phyloP scores from a whole-genome alignment of 2,888 invertebrate genomes.

The Yponomeuta sedellus region DNA sequence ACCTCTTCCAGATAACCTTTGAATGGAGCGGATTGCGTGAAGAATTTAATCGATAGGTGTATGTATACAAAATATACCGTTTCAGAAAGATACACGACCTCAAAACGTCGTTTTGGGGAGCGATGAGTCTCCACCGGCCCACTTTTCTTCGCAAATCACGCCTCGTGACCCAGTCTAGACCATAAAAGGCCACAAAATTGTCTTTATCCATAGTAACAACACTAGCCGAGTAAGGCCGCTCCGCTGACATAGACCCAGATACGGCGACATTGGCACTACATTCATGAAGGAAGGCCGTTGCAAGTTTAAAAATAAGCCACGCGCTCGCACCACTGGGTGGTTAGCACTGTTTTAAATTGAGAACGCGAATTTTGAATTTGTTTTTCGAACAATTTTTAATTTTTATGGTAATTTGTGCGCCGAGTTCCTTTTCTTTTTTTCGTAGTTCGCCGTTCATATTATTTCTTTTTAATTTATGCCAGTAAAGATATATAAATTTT shows the following conservation, averaged over 20 bases:
- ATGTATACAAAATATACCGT: background rate
- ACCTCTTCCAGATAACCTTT: too few relatives aligned
- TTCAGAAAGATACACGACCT: background rate
- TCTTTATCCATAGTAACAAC: slow-evolving; percentile 22
- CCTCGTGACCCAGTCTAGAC: slow-evolving; percentile 25
- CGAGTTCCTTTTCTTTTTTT: background rate
- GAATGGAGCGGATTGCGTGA: too few relatives aligned
- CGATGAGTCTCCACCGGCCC: background rate
- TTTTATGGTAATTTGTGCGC: background rate
- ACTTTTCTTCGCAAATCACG: slow-evolving; percentile 4
- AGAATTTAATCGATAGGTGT: too few relatives aligned
- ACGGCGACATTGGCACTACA: slow-evolving; percentile 74
- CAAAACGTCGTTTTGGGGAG: slow-evolving; percentile 1
- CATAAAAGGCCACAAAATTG: slow-evolving; percentile 32
- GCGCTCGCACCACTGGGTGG: slow-evolving; percentile 34
- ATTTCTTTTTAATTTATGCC: background rate
- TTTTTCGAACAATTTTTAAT: too few relatives aligned
- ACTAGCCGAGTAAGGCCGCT: slow-evolving; percentile 49
- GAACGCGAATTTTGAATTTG: slow-evolving; percentile 24
- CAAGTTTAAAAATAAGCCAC: slow-evolving; percentile 66
- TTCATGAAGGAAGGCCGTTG: slow-evolving; percentile 67
- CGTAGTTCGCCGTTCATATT: background rate
- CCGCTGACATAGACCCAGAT: slow-evolving; percentile 72
- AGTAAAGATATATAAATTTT: too few relatives aligned
- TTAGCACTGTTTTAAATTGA: slow-evolving; percentile 33